These are phyloP conservation scores for Leptinotarsa defecta DNA, from an alignment of 1,140 invertebrate genomes.

Conservation along the genomic window DNA sequence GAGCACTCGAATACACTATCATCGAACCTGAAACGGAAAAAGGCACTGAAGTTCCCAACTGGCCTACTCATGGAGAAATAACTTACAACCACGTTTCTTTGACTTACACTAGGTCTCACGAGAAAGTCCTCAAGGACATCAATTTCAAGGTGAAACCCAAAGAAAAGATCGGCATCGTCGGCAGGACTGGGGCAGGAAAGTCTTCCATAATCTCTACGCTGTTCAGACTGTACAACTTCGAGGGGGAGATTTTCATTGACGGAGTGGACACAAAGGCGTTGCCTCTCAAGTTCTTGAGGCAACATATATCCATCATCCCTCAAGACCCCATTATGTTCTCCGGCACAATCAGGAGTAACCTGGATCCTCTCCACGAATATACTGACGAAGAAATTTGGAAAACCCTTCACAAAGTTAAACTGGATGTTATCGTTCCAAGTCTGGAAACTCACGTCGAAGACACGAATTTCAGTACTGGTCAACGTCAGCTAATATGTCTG, in stretches of 20 bases:
- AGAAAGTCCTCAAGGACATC: conserved; percentile 74
- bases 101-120: conserved; percentile 68
- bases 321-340: conserved; percentile 85
- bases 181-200: conserved; percentile 60
- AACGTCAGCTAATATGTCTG: conserved; percentile 79
- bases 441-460: conserved; percentile 28
- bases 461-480: conserved; percentile 72
- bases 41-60: conserved; percentile 53
- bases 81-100: conserved; percentile 70
- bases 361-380: conserved; percentile 35
- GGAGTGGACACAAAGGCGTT: conserved; percentile 64
- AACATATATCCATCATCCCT: conserved; percentile 81
- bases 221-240: conserved; percentile 61
- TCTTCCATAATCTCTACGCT: conserved; percentile 75
- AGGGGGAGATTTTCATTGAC: conserved; percentile 66
- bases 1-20: conserved; percentile 75
- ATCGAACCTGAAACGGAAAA: conserved; percentile 72
- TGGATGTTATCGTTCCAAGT: conserved; percentile 40
- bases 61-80: conserved; percentile 76
- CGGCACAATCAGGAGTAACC: conserved; percentile 57
- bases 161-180: conserved; percentile 78
- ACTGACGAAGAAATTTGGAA: conserved; percentile 58
- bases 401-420: conserved; percentile 51
- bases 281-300: conserved; percentile 73
- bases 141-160: conserved; percentile 65